These are phyloP conservation scores for Gymnothorax reevesii DNA, from an alignment of 2,797 vertebrate species.

Conservation along the genomic window DNA sequence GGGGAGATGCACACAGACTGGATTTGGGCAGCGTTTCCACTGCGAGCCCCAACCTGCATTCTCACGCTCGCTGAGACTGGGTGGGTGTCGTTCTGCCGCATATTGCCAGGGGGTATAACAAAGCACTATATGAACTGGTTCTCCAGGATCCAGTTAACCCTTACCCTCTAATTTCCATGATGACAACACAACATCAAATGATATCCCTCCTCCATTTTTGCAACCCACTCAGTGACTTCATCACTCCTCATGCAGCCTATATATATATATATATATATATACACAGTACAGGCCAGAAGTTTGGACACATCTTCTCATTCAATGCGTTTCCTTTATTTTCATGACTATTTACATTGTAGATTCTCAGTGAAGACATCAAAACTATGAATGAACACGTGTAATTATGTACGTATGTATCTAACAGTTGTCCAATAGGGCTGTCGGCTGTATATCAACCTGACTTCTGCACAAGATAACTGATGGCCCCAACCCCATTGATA, in stretches of 20 bases:
- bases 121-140: slow-evolving; percentile 28
- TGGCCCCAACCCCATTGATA: too few relatives aligned
- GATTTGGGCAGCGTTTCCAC: slow-evolving; percentile 23
- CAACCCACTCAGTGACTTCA: not conserved
- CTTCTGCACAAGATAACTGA: too few relatives aligned
- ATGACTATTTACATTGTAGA: too few relatives aligned
- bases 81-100: slow-evolving; percentile 27
- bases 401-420: too few relatives aligned
- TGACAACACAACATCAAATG: not conserved
- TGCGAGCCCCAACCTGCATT: slow-evolving; percentile 38
- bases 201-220: not conserved
- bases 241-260: not conserved
- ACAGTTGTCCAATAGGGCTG: too few relatives aligned
- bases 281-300: too few relatives aligned
- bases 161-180: slow-evolving; percentile 19
- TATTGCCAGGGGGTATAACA: not conserved
- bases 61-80: slow-evolving; percentile 29
- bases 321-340: too few relatives aligned
- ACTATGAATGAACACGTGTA: too few relatives aligned
- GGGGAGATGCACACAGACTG: not conserved
- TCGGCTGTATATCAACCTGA: too few relatives aligned
- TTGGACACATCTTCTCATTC: too few relatives aligned
- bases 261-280: too few relatives aligned
- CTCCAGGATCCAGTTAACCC: slow-evolving; percentile 42
- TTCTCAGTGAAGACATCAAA: too few relatives aligned